Base-by-base conservation (phyloP, 2,888 invertebrate species). In the Itoplectis maculator region DNA sequence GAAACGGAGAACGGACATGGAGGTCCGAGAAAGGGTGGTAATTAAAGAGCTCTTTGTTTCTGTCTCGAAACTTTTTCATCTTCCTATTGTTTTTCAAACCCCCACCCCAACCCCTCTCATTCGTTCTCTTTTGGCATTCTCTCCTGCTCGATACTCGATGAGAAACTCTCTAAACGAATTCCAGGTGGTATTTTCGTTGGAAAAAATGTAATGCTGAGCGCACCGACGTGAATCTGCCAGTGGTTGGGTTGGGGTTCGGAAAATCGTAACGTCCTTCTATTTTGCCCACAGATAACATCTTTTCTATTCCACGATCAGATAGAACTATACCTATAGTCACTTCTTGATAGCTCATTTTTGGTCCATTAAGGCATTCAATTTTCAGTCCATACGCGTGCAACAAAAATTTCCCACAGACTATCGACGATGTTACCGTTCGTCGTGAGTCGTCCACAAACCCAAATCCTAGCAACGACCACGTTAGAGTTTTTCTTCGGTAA, bases 1-100 rank as follows among this genome's bases (percentile, higher is more conserved):
- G 23, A 70, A 47, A 49, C 15, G 23, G 40, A 56, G 45, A 51
- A n/a, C 7, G 54, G 15, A n/a, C n/a, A 5, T 20, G 11, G 18
- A 11, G 65, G 42, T 45, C 15, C 37, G 29, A 61, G 73, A 45
- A n/a, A n/a, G n/a, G n/a, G 68, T 65, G 78, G 78, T 74, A 81
- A 81, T 81, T 73, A 78, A 77, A 78, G 81, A 49, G 54, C 51
- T 56, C 54, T 78, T 81, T 81, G 81, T 81, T 77, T 77, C 77
- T 15, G 35, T 68, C 68, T 73, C 73, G 73, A 45, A 42, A 77
- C 77, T 81, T 69, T 69, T 56, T 15, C 40, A 23, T 66, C 18
- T 11, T n/a, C 35, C 15, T 37, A 59, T 35, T 11, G 35, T 66
- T 59, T 76, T 66, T 45, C 37, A n/a, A n/a, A n/a, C n/a, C n/a